These are phyloP conservation scores for Tyrannus savana DNA, from an alignment of 2,113 vertebrate species.

Conservation along the genomic window DNA sequence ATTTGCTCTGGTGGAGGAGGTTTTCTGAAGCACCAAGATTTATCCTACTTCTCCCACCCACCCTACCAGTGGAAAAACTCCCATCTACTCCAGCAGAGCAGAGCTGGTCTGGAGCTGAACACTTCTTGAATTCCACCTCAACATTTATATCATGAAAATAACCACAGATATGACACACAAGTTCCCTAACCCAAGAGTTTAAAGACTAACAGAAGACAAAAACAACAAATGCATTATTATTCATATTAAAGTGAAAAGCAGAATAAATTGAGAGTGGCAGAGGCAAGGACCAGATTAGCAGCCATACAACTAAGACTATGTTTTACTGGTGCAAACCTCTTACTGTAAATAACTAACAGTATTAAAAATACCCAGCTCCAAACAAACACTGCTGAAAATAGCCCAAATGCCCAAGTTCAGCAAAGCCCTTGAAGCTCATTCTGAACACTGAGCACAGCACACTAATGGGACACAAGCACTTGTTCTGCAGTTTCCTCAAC, in stretches of 20 bases:
- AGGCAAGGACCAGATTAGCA: neutral
- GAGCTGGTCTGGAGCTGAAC: neutral
- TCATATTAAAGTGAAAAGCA: neutral
- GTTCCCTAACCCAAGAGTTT: neutral
- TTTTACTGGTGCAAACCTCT: neutral
- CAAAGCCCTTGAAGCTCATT: fast-evolving
- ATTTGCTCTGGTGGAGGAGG: neutral
- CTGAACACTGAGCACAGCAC: fast-evolving
- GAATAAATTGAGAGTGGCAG: neutral
- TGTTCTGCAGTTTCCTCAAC: neutral
- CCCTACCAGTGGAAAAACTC: neutral
- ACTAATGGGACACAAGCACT: neutral
- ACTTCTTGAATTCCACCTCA: neutral
- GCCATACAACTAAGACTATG: neutral
- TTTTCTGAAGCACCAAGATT: neutral
- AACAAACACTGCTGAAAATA: neutral
- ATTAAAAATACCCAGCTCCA: neutral
- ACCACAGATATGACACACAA: neutral
- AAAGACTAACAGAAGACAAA: neutral
- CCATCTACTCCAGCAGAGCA: neutral
- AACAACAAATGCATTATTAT: neutral
- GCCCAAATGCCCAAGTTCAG: neutral
- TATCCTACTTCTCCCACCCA: neutral
- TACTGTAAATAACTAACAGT: neutral
- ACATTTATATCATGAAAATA: neutral